Evolutionary conservation across 2,888 invertebrate species (phyloP), one percentile per base, ranked within the genome.

Genomic region (Zygothrica quintamaculata): DNA sequence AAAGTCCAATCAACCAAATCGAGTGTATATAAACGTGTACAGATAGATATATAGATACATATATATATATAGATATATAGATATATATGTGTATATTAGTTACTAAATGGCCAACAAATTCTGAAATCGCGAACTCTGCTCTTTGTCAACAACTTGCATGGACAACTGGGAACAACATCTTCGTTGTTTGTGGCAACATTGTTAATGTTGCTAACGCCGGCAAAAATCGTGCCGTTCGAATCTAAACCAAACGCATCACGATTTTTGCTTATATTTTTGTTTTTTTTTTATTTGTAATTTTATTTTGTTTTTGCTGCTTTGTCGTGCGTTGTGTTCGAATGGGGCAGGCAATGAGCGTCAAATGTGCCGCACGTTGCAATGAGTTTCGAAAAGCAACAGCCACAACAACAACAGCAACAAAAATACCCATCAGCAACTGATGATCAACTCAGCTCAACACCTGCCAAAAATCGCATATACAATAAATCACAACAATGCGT

Each of bases 161-260:
- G 58, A 55, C 50, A 36, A 29, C 59, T 60, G 51, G 53, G 0
- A 42, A 26, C 44, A 43, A 33, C 53, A 36, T 47, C 57, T 53
- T 44, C 36, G 31, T 36, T 56, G 44, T 46, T 69, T 65, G 58
- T 65, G 70, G 73, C 77, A 66, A 73, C 73, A 69, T 72, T 55
- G 77, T 62, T 59, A 74, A 78, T 84, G 74, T 67, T 53, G 74
- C 70, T 74, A 59, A 58, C 62, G 77, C 74, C 74, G 47, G 25
- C 43, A 57, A 74, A 74, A 87, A 71, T 88, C 89, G 89, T 89
- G 89, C 88, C 70, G 62, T 59, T 77, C 71, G 70, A 89, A 89
- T 88, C 84, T 89, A 77, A 87, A 79, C 89, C 89, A 89, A 84
- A 81, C 87, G 73, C 79, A 80, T 87, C 89, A 89, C 89, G 89